phyloP scores from a whole-genome alignment of 2,888 invertebrate genomes.

The Caenorhabditis sulstoni region DNA sequence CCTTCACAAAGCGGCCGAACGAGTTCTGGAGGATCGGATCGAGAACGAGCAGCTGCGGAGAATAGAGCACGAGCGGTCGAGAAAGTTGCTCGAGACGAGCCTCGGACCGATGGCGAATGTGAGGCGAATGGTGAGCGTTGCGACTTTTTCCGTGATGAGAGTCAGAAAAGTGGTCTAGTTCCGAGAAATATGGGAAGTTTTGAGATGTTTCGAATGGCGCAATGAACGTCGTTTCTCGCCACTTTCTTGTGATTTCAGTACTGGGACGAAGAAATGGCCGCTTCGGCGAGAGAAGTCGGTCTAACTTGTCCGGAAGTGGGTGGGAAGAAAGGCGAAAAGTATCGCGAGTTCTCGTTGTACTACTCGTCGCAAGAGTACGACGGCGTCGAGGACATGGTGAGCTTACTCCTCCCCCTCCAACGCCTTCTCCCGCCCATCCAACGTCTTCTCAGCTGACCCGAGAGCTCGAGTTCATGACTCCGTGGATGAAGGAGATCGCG shows the following conservation, averaged over 20 bases:
- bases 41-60: background rate
- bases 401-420: background rate
- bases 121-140: background rate
- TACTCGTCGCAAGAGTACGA: background rate
- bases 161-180: no score
- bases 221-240: no score
- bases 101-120: constrained; percentile 3
- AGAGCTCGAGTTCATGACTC: background rate
- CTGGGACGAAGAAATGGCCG: background rate
- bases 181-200: no score
- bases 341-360: constrained; percentile 3
- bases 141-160: no score
- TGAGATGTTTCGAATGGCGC: no score
- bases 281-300: background rate
- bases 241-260: no score
- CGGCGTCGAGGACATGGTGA: background rate
- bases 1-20: background rate
- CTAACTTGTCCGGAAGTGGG: background rate
- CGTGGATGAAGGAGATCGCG: background rate
- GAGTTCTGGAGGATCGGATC: background rate
- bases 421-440: background rate
- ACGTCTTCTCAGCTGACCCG: no score
- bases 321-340: background rate
- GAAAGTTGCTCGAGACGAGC: background rate
- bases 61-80: background rate